These are phyloP conservation scores for Catonia carolina DNA, from an alignment of 2,888 invertebrate species.

Conservation along the genomic window DNA sequence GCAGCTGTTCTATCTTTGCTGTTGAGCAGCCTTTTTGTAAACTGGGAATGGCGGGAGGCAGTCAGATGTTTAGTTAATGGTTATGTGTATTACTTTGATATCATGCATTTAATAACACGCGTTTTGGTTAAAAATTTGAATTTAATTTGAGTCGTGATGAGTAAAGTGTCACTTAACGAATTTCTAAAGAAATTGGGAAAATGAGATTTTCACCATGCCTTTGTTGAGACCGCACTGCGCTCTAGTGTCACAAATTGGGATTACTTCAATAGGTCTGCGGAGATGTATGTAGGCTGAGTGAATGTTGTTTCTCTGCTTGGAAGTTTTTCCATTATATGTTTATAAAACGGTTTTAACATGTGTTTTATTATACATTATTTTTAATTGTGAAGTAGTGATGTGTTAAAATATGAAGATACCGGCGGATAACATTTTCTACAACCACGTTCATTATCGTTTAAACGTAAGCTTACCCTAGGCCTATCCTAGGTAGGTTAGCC, in stretches of 20 bases:
- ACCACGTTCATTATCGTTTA: background rate
- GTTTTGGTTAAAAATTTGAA: too few relatives aligned
- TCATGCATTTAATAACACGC: too few relatives aligned
- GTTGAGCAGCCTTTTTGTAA: slow-evolving; percentile 9
- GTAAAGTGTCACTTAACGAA: background rate
- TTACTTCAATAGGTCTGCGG: slow-evolving; percentile 14
- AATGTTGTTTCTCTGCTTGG: slow-evolving; percentile 1
- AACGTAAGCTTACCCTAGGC: slow-evolving; percentile 13
- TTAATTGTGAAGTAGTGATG: background rate
- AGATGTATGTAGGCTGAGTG: slow-evolving; percentile 13
- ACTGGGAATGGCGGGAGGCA: background rate
- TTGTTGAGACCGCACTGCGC: slow-evolving; percentile 23
- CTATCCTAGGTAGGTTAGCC: slow-evolving; percentile 14
- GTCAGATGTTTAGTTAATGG: slow-evolving; percentile 10
- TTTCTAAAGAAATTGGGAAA: background rate
- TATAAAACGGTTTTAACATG: background rate
- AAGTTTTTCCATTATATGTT: background rate
- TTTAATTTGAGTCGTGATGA: too few relatives aligned
- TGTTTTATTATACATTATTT: background rate
- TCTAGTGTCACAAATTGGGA: slow-evolving; percentile 20
- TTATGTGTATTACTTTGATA: too few relatives aligned
- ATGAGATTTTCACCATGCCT: slow-evolving; percentile 16
- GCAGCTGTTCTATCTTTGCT: slow-evolving; percentile 5
- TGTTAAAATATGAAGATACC: background rate
- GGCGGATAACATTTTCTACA: background rate